Evolutionary conservation across 2,888 invertebrate species (phyloP), one percentile per base, ranked within the genome.

Genomic region (Athalia circularis): DNA sequence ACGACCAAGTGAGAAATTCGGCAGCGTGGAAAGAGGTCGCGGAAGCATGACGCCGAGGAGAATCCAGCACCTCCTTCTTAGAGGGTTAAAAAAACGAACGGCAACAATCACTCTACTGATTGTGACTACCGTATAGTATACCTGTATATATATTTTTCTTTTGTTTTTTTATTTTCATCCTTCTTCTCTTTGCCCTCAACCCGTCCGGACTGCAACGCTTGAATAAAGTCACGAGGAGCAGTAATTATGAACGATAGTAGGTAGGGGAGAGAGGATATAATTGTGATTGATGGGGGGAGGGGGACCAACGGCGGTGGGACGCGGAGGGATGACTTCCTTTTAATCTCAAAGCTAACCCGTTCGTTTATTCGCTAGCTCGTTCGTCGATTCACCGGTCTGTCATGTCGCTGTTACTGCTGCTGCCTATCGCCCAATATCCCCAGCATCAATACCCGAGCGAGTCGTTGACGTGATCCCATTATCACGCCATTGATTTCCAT

Each of bases 201-300:
- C 75, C 75, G 70, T 78, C 78, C 61, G 78, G 52, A 72, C 70
- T 64, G 78, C 76, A 72, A 80, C 80, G 80, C 70, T 80, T 83
- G 84, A 86, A 89, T 87, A 88, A 87, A 88, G 88, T 89, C 88
- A 88, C 88, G 87, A 87, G 86, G 87, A 87, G 86, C 88, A 85
- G 87, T 89, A 90, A 90, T 90, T 90, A 89, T 88, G 87, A 88
- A 86, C 87, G 87, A 88, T 88, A 86, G 86, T 65, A 62, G 80
- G 84, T 83, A 83, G 83, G 81, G 84, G 84, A 82, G 82, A 84
- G 85, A 83, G 84, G 83, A 88, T 88, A 87, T 90, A 90, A 90
- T 90, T 89, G 90, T 90, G 89, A 90, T 90, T 90, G 90, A 89
- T 89, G 89, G 88, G 86, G 86, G 85, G 85, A 83, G 86, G 84